phyloP scores from a whole-genome alignment of 2,888 invertebrate species.

The Eupithecia insigniata region DNA sequence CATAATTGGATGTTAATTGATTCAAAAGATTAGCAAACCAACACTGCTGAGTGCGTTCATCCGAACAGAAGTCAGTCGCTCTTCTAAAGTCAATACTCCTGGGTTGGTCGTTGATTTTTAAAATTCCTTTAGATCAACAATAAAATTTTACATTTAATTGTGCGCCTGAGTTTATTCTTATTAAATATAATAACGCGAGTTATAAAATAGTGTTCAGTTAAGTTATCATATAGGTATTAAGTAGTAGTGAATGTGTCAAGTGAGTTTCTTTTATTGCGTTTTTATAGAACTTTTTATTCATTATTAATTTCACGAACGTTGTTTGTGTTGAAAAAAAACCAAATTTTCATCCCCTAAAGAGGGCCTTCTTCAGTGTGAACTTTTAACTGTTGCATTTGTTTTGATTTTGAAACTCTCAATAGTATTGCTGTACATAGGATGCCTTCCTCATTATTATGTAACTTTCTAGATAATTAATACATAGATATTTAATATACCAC shows the following conservation, averaged over 20 bases:
- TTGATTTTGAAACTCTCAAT: background rate
- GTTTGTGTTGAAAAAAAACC: background rate
- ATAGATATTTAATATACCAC: too few species aligned
- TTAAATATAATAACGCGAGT: background rate
- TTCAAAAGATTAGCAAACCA: conserved; percentile 12
- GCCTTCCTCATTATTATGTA: background rate
- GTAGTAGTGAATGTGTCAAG: background rate
- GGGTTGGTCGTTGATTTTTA: background rate
- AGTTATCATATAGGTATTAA: background rate
- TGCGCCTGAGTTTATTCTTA: background rate
- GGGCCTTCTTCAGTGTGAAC: background rate
- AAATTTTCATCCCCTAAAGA: background rate
- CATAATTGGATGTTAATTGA: conserved; percentile 21
- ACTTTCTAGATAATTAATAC: background rate
- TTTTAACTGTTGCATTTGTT: background rate
- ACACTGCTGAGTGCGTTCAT: background rate
- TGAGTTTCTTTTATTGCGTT: background rate
- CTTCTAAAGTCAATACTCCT: conserved; percentile 7
- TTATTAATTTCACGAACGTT: background rate
- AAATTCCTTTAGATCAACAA: background rate
- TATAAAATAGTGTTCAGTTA: background rate
- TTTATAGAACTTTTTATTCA: background rate
- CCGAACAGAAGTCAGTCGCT: conserved; percentile 1
- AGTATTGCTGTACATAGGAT: background rate
- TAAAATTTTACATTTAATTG: background rate